A percentile compares a stretch with the other conserved stretches of the same genome.
These are phyloP conservation scores for Vanacampus margaritifer DNA, from an alignment of 2,113 vertebrate species.

Conservation along the genomic window DNA sequence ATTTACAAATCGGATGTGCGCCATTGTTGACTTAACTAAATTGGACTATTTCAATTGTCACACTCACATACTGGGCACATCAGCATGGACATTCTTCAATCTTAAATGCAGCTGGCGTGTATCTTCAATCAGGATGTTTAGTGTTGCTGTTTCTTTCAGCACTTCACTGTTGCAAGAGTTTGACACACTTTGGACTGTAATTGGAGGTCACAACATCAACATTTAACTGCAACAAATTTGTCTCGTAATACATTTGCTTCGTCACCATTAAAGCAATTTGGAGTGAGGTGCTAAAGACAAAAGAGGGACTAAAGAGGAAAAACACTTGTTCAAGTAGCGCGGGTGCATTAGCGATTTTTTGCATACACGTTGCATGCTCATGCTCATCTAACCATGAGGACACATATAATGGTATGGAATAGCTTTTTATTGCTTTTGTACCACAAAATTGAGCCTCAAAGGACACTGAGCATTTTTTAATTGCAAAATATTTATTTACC, in stretches of 20 bases:
- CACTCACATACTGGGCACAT: slow-evolving; percentile 4
- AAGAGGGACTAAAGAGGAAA: too few relatives aligned
- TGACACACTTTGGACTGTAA: slow-evolving; percentile 14
- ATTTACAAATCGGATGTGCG: not conserved
- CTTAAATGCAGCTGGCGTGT: slow-evolving; percentile 33
- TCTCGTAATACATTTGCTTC: slow-evolving; percentile 1
- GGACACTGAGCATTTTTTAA: not conserved
- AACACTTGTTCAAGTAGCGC: slow-evolving; percentile 1
- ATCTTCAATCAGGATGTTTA: slow-evolving; percentile 8
- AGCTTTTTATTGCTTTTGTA: slow-evolving; percentile 15
- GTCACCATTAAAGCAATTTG: not conserved
- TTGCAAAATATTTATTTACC: slow-evolving; percentile 8
- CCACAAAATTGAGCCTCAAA: slow-evolving; percentile 5
- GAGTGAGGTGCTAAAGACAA: not conserved
- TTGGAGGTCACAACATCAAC: slow-evolving; percentile 27
- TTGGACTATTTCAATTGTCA: slow-evolving; percentile 1
- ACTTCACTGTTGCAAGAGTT: not conserved
- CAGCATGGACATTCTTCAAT: slow-evolving; percentile 21
- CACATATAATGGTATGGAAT: slow-evolving; percentile 16
- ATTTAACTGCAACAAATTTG: slow-evolving; percentile 12
- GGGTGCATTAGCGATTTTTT: slow-evolving; percentile 10
- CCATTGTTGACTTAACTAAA: not conserved
- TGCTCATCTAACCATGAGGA: not conserved
- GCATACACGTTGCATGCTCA: slow-evolving; percentile 13
- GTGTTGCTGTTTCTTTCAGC: slow-evolving; percentile 13